Evolutionary conservation across 2,888 invertebrate genomes (phyloP), one percentile per base, ranked within the genome.

Genomic region (Timandra comae): DNA sequence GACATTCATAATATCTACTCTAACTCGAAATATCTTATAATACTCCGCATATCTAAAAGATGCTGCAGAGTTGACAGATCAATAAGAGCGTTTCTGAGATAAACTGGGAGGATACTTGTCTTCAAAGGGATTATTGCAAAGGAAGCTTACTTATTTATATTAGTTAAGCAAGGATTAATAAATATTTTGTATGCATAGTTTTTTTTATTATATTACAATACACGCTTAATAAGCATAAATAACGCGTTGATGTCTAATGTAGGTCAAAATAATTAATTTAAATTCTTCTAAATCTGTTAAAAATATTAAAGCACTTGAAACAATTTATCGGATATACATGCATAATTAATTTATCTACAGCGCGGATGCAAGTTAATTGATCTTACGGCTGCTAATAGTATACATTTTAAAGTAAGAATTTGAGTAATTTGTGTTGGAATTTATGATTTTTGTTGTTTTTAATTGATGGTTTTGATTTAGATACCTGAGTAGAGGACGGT

Each of bases 401-500:
- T 5, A n/a, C n/a, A n/a, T n/a, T n/a, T n/a, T n/a, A n/a, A n/a
- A n/a, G n/a, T n/a, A n/a, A n/a, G 5, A 20, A 30, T 13, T 26
- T 24, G 9, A 20, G 9, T 33, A 21, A 12, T 31, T 7, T 37
- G 11, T 21, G 27, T 8, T 25, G 23, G 20, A 12, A 12, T n/a
- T 12, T 22, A 25, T n/a, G n/a, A n/a, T n/a, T n/a, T n/a, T n/a
- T n/a, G 10, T 22, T 24, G 19, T n/a, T 39, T 16, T 26, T 30
- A 29, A 36, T 30, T 23, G 13, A 29, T 21, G 21, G 21, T n/a
- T n/a, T n/a, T n/a, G n/a, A n/a, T n/a, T 21, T 35, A 40, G 33
- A 42, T 82, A 84, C 85, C 85, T 84, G 84, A 78, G 52, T 84
- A 84, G 7, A 84, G 70, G 43, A 73, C 58, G 45, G 84, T 74